Evolutionary conservation across 2,888 invertebrate genomes (phyloP).

Genomic region (Sussaba pulchella): DNA sequence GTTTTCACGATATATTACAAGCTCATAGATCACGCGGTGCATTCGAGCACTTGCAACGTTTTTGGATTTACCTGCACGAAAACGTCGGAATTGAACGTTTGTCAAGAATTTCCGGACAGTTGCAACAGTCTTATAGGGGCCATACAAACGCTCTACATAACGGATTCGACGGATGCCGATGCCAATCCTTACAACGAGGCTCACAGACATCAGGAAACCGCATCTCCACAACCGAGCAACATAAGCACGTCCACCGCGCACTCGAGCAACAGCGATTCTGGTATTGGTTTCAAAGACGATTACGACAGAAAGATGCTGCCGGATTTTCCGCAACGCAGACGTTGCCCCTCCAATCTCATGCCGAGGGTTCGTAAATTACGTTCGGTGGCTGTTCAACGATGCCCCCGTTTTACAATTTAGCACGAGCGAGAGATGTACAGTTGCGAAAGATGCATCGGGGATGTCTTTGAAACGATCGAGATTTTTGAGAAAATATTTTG

Average conservation of each 20-base stretch:
- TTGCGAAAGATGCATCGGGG: too few relatives aligned
- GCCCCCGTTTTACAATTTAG: too few relatives aligned
- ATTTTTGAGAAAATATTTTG: too few relatives aligned
- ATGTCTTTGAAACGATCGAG: too few relatives aligned
- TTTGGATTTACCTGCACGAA: conserved; percentile 95
- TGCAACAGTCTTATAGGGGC: conserved; percentile 88
- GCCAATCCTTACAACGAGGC: conserved; percentile 65
- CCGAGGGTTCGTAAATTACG: conserved; percentile 44
- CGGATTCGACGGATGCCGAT: conserved; percentile 78
- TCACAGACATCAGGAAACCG: conserved; percentile 71
- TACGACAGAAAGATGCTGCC: conserved; percentile 92
- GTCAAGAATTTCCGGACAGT: conserved; percentile 95
- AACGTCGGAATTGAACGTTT: conserved; percentile 91
- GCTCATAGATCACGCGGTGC: conserved; percentile 92
- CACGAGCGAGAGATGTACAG: too few relatives aligned
- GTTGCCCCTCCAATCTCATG: conserved; percentile 57
- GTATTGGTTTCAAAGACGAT: conserved; percentile 97
- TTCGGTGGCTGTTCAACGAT: too few relatives aligned
- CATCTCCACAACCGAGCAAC: conserved; percentile 93
- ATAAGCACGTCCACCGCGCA: conserved; percentile 92
- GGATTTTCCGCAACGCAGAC: conserved; percentile 87
- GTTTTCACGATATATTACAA: conserved; percentile 97
- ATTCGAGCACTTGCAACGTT: conserved; percentile 91
- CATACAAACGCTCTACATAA: conserved; percentile 86
- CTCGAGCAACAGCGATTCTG: conserved; percentile 97